Conservation (phyloP, 2,888 invertebrate genomes). For the Papilio protenor region DNA sequence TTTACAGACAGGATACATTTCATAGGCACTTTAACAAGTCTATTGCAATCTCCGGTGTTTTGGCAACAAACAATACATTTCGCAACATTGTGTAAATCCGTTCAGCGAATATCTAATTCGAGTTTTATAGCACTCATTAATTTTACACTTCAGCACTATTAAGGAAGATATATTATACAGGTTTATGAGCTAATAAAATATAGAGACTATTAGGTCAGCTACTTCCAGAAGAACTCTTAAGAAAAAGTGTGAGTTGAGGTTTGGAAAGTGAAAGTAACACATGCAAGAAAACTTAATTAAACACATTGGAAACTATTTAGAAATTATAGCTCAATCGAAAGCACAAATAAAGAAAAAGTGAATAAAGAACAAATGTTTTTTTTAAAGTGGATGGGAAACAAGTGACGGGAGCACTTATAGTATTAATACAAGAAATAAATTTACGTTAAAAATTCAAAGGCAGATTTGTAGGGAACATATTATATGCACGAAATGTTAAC, state of each 20-base stretch:
- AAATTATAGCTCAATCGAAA: too few relatives aligned
- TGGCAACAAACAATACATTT: conserved; percentile 22
- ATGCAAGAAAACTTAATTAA: too few relatives aligned
- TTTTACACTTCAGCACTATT: conserved; percentile 13
- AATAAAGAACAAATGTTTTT: too few relatives aligned
- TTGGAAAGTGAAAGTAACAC: not conserved
- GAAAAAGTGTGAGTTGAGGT: not conserved
- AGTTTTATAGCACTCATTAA: conserved; percentile 5
- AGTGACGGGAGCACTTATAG: too few relatives aligned
- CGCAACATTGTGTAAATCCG: conserved; percentile 13
- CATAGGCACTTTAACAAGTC: conserved; percentile 11
- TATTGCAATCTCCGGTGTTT: conserved; percentile 31
- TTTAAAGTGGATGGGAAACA: too few relatives aligned
- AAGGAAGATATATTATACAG: not conserved
- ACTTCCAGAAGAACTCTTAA: not conserved
- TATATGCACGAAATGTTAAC: too few relatives aligned
- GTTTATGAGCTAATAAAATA: conserved; percentile 12
- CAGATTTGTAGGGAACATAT: too few relatives aligned
- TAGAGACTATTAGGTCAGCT: not conserved
- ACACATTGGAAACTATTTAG: too few relatives aligned
- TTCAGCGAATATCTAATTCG: not conserved
- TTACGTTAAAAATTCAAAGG: too few relatives aligned
- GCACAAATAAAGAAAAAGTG: too few relatives aligned
- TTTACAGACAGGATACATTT: conserved; percentile 29
- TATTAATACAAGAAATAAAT: too few relatives aligned